Evolutionary conservation across 2,888 invertebrate genomes (phyloP).

Genomic region (Aphodius sticticus): DNA sequence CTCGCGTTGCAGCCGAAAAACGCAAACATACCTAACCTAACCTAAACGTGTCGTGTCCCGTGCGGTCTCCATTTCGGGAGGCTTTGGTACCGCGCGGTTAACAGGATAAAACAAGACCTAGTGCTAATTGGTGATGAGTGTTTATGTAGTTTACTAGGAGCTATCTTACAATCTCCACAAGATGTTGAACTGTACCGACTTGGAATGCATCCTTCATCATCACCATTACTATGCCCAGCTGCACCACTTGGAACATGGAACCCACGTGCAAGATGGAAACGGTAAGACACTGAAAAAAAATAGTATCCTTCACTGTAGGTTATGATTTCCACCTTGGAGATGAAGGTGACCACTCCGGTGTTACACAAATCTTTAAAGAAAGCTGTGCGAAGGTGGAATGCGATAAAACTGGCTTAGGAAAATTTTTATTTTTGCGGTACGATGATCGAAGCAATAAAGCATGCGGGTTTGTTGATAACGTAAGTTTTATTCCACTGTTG

Average conservation of each 20-base stretch:
- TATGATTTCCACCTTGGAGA: background rate
- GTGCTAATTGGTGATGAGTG: background rate
- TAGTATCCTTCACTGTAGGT: background rate
- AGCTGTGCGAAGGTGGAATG: background rate
- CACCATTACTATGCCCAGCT: conserved; percentile 78
- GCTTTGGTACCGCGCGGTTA: background rate
- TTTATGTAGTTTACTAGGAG: background rate
- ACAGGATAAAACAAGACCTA: background rate
- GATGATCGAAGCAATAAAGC: background rate
- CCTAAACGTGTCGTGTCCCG: background rate
- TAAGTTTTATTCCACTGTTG: background rate
- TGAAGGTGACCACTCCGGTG: background rate
- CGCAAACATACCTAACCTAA: background rate
- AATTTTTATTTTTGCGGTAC: background rate
- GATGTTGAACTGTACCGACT: conserved; percentile 81
- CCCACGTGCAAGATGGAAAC: conserved; percentile 72
- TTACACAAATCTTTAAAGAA: background rate
- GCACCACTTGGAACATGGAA: conserved; percentile 70
- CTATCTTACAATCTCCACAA: conserved; percentile 43
- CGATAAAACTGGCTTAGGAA: too few species aligned
- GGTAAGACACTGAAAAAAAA: conserved; percentile 56
- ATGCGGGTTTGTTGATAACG: background rate
- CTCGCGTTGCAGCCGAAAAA: background rate
- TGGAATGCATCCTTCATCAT: conserved; percentile 80
- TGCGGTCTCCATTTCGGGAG: background rate